phyloP scores from a whole-genome alignment of 1,140 invertebrate genomes.

The Zaprionus ghesquierei region DNA sequence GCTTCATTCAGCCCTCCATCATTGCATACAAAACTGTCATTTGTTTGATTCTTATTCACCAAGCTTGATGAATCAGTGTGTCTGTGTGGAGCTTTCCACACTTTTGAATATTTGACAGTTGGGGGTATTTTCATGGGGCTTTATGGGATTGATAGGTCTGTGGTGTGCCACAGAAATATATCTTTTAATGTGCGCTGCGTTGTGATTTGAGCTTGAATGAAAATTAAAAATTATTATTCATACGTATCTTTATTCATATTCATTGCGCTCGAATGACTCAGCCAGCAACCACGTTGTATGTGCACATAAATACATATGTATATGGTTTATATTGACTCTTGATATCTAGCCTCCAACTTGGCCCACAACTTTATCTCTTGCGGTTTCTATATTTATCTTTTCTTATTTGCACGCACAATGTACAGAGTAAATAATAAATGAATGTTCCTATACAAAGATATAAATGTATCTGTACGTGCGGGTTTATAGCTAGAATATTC shows the following conservation, averaged over 20 bases:
- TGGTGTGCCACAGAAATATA: constrained; percentile 1
- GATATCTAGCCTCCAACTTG: constrained; percentile 11
- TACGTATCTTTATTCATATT: not conserved
- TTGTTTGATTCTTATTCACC: constrained; percentile 34
- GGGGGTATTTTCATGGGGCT: constrained; percentile 35
- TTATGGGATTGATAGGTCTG: constrained; percentile 24
- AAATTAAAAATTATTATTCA: not conserved
- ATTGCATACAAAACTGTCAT: constrained; percentile 41
- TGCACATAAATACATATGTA: not conserved
- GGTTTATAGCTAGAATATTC: not conserved
- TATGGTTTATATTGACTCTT: constrained; percentile 23
- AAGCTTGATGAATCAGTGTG: constrained; percentile 1
- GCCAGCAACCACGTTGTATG: not conserved
- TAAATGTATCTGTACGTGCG: too few relatives aligned
- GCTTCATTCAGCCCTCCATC: constrained; percentile 32
- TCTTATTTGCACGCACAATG: constrained; percentile 32
- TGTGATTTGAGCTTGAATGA: not conserved
- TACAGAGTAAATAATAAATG: constrained; percentile 39
- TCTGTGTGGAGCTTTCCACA: constrained; percentile 29
- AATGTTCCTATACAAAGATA: constrained; percentile 6
- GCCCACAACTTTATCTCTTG: constrained; percentile 25
- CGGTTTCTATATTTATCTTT: constrained; percentile 24
- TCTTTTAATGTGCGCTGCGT: not conserved
- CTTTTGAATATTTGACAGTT: constrained; percentile 48
- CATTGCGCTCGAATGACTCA: constrained; percentile 9